phyloP scores from a whole-genome alignment of 2,888 invertebrate genomes.

The Eristalis arbustorum region DNA sequence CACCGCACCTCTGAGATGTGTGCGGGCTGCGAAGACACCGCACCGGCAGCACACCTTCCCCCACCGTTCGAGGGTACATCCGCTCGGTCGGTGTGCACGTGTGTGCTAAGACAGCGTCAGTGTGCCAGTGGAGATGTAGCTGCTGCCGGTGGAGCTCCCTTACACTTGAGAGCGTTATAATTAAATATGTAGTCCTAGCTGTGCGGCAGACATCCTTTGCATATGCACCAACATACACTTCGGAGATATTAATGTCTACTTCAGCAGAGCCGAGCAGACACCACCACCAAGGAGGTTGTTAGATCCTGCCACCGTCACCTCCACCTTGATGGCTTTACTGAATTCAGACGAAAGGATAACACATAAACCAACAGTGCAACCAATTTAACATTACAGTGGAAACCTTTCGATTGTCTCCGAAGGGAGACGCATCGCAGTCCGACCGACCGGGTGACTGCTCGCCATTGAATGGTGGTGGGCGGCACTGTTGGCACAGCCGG shows the following conservation, averaged over 20 bases:
- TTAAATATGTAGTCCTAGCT: constrained; percentile 50
- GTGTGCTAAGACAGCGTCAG: not conserved
- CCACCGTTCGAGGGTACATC: not conserved
- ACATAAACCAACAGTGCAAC: constrained; percentile 55
- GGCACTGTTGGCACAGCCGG: not conserved
- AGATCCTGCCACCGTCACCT: constrained; percentile 33
- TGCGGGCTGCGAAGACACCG: not conserved
- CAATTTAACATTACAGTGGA: constrained; percentile 53
- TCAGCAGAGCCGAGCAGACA: not conserved
- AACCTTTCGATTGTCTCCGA: constrained; percentile 45
- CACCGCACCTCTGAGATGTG: constrained; percentile 57
- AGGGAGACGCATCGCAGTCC: not conserved
- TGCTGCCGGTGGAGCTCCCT: constrained; percentile 18
- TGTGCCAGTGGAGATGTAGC: not conserved
- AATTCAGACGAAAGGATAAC: constrained; percentile 59
- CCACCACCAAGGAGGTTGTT: constrained; percentile 22
- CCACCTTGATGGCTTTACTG: constrained; percentile 19
- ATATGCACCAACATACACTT: constrained; percentile 26
- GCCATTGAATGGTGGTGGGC: not conserved
- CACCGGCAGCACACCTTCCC: not conserved
- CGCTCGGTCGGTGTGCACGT: not conserved
- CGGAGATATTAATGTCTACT: constrained; percentile 37
- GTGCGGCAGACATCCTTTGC: constrained; percentile 41
- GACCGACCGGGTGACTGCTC: too few relatives aligned
- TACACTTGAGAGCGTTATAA: constrained; percentile 61